Conservation (phyloP, 1,140 invertebrate species). For the Pogonus chalceus region DNA sequence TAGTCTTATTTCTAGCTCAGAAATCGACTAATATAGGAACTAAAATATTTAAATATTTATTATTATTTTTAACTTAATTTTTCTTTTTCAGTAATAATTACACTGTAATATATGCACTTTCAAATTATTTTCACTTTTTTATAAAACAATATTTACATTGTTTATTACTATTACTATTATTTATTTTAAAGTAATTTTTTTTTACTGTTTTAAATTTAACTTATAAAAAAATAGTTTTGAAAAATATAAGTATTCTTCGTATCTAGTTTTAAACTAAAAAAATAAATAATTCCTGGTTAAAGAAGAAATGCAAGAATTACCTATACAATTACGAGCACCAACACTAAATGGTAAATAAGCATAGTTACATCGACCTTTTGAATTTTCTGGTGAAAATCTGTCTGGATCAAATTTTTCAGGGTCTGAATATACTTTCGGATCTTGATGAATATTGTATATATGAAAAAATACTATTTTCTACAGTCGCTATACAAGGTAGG, state of each 20-base stretch:
- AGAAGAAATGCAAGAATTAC: not conserved
- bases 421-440: conserved; percentile 45
- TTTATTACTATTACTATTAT: too few species aligned
- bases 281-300: not conserved
- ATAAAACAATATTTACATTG: too few species aligned
- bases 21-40: too few species aligned
- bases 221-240: not conserved
- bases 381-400: conserved; percentile 44
- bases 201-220: too few species aligned
- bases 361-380: conserved; percentile 30
- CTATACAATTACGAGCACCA: conserved; percentile 23
- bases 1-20: too few species aligned
- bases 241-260: not conserved
- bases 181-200: too few species aligned
- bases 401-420: conserved; percentile 59
- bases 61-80: too few species aligned
- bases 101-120: too few species aligned
- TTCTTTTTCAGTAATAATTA: too few species aligned
- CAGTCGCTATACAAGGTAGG: conserved; percentile 35
- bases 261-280: not conserved
- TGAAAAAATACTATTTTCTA: conserved; percentile 38
- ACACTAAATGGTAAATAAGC: conserved; percentile 45
- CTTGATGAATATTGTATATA: conserved; percentile 45
- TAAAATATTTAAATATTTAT: too few species aligned
- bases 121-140: too few species aligned